Conservation (phyloP, 92 coral and sea anemone species). For the Phymanthus crucifer region DNA sequence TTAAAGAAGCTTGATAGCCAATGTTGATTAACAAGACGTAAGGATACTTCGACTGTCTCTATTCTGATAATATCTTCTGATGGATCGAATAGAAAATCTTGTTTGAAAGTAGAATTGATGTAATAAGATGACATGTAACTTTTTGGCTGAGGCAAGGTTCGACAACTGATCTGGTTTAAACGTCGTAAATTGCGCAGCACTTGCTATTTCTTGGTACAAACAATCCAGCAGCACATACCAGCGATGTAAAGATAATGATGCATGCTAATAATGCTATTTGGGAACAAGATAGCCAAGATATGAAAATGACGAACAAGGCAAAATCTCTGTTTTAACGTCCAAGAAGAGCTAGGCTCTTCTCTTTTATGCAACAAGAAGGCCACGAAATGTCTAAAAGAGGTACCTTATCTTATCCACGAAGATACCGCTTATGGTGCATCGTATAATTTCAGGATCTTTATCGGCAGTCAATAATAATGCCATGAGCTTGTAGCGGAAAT, state of each 20-base stretch:
- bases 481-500: constrained; percentile 1
- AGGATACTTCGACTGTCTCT: background rate
- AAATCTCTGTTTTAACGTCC: too few species aligned
- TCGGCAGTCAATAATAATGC: background rate
- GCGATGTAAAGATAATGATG: too few species aligned
- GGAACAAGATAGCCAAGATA: too few species aligned
- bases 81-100: background rate
- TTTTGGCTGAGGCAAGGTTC: background rate
- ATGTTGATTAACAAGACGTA: background rate
- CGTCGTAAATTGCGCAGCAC: too few species aligned
- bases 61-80: background rate
- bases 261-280: too few species aligned
- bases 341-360: background rate
- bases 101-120: background rate
- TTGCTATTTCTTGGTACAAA: too few species aligned
- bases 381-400: background rate
- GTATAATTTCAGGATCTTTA: background rate
- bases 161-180: too few species aligned
- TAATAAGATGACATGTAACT: background rate
- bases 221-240: too few species aligned
- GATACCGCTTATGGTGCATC: background rate
- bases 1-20: background rate
- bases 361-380: background rate
- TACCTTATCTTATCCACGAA: background rate
- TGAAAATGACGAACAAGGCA: too few species aligned